Conservation (phyloP, 1,140 invertebrate genomes). For the Plectrocnemia conspersa region DNA sequence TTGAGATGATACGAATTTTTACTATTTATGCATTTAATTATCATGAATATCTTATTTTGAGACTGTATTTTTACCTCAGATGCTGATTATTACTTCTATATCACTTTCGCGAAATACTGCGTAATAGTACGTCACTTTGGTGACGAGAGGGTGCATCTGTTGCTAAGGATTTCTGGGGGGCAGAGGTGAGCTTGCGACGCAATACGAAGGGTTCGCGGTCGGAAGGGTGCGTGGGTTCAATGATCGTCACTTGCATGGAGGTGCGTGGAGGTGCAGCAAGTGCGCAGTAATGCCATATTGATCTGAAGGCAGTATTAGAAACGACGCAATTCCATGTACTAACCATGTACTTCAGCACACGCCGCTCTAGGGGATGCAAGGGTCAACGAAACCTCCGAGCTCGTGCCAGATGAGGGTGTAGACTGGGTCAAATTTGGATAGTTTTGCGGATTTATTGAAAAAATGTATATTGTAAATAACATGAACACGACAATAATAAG, state of each 20-base stretch:
- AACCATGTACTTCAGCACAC: too few relatives aligned
- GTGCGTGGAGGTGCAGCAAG: conserved; percentile 19
- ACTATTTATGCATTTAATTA: too few relatives aligned
- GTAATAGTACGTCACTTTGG: neutral
- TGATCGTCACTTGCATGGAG: conserved; percentile 11
- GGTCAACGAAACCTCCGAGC: conserved; percentile 20
- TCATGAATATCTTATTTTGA: too few relatives aligned
- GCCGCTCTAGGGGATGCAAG: neutral
- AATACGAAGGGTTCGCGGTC: neutral
- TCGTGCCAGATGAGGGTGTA: too few relatives aligned
- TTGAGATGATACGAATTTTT: too few relatives aligned
- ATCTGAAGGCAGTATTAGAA: conserved; percentile 29
- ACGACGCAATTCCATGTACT: conserved; percentile 28
- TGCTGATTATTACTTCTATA: too few relatives aligned
- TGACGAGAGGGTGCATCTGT: neutral
- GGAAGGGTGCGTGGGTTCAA: conserved; percentile 12
- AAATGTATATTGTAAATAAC: too few relatives aligned
- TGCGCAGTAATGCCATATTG: conserved; percentile 33
- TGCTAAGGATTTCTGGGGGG: neutral
- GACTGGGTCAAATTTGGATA: too few relatives aligned
- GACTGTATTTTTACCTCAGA: too few relatives aligned
- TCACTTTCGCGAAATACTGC: too few relatives aligned
- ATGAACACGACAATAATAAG: too few relatives aligned
- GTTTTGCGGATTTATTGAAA: too few relatives aligned
- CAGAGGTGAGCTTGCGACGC: neutral